These are phyloP conservation scores for Idris sp. DNA, from an alignment of 1,140 invertebrate genomes.

Conservation along the genomic window DNA sequence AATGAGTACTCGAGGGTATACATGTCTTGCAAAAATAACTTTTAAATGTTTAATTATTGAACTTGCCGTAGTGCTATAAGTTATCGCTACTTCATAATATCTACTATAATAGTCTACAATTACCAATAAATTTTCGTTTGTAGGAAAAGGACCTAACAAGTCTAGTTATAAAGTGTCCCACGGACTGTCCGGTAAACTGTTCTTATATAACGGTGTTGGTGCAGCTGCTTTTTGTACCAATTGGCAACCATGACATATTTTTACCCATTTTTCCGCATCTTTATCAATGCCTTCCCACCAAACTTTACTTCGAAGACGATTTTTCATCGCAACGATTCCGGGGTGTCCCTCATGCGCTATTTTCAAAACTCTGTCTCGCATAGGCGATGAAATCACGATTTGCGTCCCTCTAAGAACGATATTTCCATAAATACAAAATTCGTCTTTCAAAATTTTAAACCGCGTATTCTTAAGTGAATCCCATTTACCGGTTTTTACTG, in stretches of 20 bases:
- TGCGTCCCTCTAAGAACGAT: constrained; percentile 46
- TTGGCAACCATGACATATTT: not conserved
- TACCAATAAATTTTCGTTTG: constrained; percentile 6
- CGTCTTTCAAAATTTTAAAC: constrained; percentile 39
- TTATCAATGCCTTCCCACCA: constrained; percentile 5
- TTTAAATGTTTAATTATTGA: constrained; percentile 7
- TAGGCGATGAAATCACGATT: constrained; percentile 55
- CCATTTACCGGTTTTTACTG: constrained; percentile 14
- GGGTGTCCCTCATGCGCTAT: constrained; percentile 77
- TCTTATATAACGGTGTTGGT: not conserved
- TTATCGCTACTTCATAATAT: constrained; percentile 47
- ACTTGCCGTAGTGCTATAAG: constrained; percentile 31
- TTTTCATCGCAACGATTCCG: constrained; percentile 80
- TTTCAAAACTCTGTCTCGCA: constrained; percentile 54
- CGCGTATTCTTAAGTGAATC: constrained; percentile 1
- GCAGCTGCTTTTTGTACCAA: not conserved
- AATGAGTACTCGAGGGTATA: constrained; percentile 8
- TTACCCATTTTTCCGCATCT: constrained; percentile 1
- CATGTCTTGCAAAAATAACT: constrained; percentile 35
- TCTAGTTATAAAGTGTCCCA: constrained; percentile 22
- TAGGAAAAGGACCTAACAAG: constrained; percentile 19
- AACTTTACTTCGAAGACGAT: constrained; percentile 63
- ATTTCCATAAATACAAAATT: constrained; percentile 32
- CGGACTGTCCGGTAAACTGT: constrained; percentile 21
- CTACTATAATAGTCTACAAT: constrained; percentile 36